These are phyloP conservation scores for Orthonevra nobilis DNA, from an alignment of 2,888 invertebrate species.

Conservation along the genomic window DNA sequence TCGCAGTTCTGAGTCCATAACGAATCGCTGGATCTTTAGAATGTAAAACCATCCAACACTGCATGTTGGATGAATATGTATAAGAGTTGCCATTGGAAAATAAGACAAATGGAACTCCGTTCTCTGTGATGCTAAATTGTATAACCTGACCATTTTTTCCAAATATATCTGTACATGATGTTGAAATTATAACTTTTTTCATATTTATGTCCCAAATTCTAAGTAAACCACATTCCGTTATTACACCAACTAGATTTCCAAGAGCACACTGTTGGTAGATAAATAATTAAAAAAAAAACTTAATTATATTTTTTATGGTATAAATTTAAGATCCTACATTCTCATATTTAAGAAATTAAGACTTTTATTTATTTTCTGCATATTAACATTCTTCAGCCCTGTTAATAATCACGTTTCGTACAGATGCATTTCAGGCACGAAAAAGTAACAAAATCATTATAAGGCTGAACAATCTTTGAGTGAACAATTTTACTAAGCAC, in stretches of 20 bases:
- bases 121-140: conserved; percentile 83
- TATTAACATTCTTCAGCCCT: too few species aligned
- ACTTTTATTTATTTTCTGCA: too few species aligned
- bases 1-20: conserved; percentile 80
- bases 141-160: conserved; percentile 81
- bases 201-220: conserved; percentile 77
- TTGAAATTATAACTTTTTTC: conserved; percentile 74
- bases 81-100: conserved; percentile 92
- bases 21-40: conserved; percentile 82
- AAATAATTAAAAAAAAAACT: too few species aligned
- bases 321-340: too few species aligned
- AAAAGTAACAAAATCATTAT: too few species aligned
- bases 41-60: conserved; percentile 84
- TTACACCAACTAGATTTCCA: conserved; percentile 78
- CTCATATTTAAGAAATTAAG: too few species aligned
- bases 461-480: too few species aligned
- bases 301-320: too few species aligned
- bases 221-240: conserved; percentile 78
- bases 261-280: conserved; percentile 77
- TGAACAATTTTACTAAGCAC: too few species aligned
- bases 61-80: conserved; percentile 88
- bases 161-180: conserved; percentile 77
- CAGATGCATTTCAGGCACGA: too few species aligned
- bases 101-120: conserved; percentile 91
- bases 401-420: too few species aligned